Base-by-base conservation (phyloP, 2,888 invertebrate species). In the Ctena decussata region DNA sequence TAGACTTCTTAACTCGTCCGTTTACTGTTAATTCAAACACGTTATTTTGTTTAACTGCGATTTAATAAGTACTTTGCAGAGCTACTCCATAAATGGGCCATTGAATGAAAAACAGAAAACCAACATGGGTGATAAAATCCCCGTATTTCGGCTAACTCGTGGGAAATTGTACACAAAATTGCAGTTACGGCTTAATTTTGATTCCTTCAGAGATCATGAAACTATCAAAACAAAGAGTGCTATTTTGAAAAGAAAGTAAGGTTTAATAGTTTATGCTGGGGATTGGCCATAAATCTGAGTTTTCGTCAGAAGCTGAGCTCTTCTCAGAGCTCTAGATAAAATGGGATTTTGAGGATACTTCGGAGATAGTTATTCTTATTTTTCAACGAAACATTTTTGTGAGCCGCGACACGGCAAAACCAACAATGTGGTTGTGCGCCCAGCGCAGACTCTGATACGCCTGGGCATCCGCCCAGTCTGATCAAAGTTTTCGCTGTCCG, bases 161-260 rank as follows among this genome's bases (percentile, higher is more conserved):
- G 57, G 57, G 57, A 57, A 57, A 57, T 57, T 57, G 57, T 57
- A 57, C 57, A 57, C 57, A 27, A 27, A 57, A 21, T 57, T 57
- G 57, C 57, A 57, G 57, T 57, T 46, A 57, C 8, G 57, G 24
- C 57, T 24, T 12, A 27, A n/a, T 27, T 57, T 57, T 57, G 27
- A 57, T 27, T 57, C n/a, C 57, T 11, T 57, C 27, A 1, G 27
- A 8, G 27, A 57, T 57, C 24, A 57, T 57, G 57, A 57, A 57
- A 27, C 57, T 57, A 57, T 57, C 57, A 57, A 57, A 57, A 27
- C 2, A 57, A 57, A 57, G 57, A 2, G 27, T 27, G 24, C 2
- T n/a, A 57, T 57, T 41, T 57, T 57, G 27, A 57, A 57, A 27
- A 57, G 27, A 57, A 57, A 57, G 57, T 15, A n/a, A n/a, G n/a